Evolutionary conservation across 2,888 invertebrate species (phyloP).

Genomic region (Zaprionus obscuricornis): DNA sequence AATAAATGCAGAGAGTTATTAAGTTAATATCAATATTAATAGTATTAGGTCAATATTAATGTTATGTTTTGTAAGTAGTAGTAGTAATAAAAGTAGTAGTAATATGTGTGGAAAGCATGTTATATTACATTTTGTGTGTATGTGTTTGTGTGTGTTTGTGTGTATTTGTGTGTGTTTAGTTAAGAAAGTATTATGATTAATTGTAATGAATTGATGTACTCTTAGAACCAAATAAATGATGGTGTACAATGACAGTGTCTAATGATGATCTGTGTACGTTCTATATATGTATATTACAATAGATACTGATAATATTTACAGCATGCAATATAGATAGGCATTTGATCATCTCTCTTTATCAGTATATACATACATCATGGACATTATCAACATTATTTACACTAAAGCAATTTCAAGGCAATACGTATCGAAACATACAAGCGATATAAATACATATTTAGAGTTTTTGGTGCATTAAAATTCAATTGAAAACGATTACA

Average conservation of each 20-base stretch:
- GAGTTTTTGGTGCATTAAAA: too few relatives aligned
- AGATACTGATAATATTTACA: not conserved
- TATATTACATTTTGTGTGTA: slow-evolving; percentile 35
- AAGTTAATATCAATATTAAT: slow-evolving; percentile 54
- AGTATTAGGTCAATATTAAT: slow-evolving; percentile 25
- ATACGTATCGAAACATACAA: too few relatives aligned
- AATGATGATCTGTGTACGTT: slow-evolving; percentile 12
- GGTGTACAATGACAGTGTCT: slow-evolving; percentile 32
- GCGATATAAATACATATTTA: too few relatives aligned
- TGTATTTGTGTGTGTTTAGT: not conserved
- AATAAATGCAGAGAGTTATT: slow-evolving; percentile 76
- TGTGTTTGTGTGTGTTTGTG: slow-evolving; percentile 8
- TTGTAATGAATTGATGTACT: not conserved
- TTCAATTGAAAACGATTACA: too few relatives aligned
- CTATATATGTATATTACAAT: not conserved
- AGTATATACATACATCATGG: too few relatives aligned
- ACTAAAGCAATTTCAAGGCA: too few relatives aligned
- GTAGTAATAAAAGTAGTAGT: not conserved
- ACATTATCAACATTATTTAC: not conserved
- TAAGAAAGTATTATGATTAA: slow-evolving; percentile 2
- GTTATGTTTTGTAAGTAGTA: slow-evolving; percentile 1
- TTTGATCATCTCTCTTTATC: too few relatives aligned
- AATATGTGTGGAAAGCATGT: slow-evolving; percentile 29
- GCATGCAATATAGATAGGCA: slow-evolving; percentile 39
- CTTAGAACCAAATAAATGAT: slow-evolving; percentile 21